Evolutionary conservation across 2,797 vertebrate species (phyloP).

Genomic region (Enteromius thamalakanensis): DNA sequence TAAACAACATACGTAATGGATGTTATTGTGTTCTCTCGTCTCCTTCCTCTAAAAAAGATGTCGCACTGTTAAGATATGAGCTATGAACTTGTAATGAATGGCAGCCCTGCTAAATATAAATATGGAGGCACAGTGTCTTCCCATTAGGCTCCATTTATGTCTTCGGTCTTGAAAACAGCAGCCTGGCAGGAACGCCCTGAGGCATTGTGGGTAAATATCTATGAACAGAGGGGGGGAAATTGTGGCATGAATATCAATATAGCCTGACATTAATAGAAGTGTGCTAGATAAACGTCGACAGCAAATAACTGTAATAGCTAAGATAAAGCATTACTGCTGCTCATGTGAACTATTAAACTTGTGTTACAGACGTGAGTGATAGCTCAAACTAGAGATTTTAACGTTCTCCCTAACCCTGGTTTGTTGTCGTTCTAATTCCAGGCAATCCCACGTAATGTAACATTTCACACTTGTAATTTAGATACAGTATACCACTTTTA

Average conservation of each 20-base stretch:
- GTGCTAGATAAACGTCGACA: not conserved
- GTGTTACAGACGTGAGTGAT: too few relatives aligned
- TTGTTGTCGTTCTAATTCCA: not conserved
- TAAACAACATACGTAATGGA: conserved; percentile 45
- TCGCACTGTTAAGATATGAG: not conserved
- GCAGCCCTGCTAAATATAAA: conserved; percentile 28
- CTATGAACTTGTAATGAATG: conserved; percentile 23
- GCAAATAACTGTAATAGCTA: not conserved
- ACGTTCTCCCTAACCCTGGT: not conserved
- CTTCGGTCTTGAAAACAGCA: conserved; percentile 35
- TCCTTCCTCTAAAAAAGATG: conserved; percentile 10
- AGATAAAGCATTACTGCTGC: not conserved
- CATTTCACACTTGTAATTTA: not conserved
- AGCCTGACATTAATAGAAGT: conserved; percentile 20
- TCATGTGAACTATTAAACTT: not conserved
- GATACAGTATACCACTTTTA: not conserved
- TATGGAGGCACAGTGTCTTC: not conserved
- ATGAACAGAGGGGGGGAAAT: not conserved
- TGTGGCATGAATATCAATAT: conserved; percentile 22
- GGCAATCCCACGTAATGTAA: not conserved
- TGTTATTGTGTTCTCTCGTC: not conserved
- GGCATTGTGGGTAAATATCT: conserved; percentile 38
- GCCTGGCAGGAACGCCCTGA: conserved; percentile 32
- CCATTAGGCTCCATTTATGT: conserved; percentile 30
- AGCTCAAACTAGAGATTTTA: not conserved